Conservation (phyloP, 2,888 invertebrate species). For the Cabera pusaria region DNA sequence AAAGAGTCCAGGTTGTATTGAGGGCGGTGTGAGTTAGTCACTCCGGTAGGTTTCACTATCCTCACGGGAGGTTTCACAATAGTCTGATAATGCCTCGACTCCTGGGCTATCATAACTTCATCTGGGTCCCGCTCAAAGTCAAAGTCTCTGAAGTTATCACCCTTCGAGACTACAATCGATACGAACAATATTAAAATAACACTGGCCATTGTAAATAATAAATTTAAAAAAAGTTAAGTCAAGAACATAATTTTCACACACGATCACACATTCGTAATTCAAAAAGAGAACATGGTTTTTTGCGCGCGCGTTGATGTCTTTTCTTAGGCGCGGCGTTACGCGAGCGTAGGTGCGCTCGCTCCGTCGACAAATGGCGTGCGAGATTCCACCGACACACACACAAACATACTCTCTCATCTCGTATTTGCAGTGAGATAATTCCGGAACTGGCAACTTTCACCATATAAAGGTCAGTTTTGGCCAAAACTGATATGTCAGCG, state of each 20-base stretch:
- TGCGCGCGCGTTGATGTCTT: constrained; percentile 44
- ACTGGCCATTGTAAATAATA: constrained; percentile 48
- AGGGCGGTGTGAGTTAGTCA: constrained; percentile 74
- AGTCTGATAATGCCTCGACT: constrained; percentile 68
- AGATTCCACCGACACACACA: constrained; percentile 50
- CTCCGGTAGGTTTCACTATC: constrained; percentile 59
- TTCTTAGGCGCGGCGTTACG: constrained; percentile 44
- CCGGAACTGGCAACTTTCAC: constrained; percentile 79
- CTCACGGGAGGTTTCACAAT: constrained; percentile 61
- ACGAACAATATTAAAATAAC: constrained; percentile 39
- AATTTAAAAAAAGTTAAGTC: constrained; percentile 9
- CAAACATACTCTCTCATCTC: constrained; percentile 58
- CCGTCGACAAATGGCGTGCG: constrained; percentile 60
- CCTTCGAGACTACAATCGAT: constrained; percentile 40
- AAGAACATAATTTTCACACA: constrained; percentile 23
- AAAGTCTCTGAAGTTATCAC: constrained; percentile 56
- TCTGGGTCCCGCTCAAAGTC: constrained; percentile 58
- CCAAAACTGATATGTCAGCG: constrained; percentile 54
- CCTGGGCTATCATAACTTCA: constrained; percentile 75
- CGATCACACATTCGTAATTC: constrained; percentile 18
- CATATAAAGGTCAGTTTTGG: constrained; percentile 53
- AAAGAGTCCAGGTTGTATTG: constrained; percentile 73
- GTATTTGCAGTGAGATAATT: constrained; percentile 69
- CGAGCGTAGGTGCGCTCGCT: constrained; percentile 59
- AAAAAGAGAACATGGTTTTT: constrained; percentile 23